Evolutionary conservation across 2,888 invertebrate species (phyloP), one percentile per base, ranked within the genome.

Genomic region (Dicyrtoma fusca): DNA sequence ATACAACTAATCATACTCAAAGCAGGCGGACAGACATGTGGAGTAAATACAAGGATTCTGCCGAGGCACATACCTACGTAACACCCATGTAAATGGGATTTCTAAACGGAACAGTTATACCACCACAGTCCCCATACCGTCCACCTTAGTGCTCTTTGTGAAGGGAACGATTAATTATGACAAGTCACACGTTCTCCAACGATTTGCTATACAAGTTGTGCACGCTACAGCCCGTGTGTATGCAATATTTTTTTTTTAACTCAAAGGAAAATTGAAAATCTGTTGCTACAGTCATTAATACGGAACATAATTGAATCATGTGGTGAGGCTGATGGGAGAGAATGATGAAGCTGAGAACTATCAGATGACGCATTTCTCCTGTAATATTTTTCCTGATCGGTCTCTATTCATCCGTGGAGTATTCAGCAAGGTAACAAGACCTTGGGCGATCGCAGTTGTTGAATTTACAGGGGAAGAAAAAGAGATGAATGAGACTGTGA

Each of bases 401-500:
- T 55, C 55, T 23, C 8, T 8, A 21, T 55, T 55, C 55, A 23
- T 55, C 55, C 25, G 1, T 21, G 1, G 8, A 8, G 23, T 25
- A 21, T 55, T 55, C 55, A 21, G 23, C 34, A 44, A 44, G 55
- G 57, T 68, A 44, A 55, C 21, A 68, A 68, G 42, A 65, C 13
- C 17, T 51, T 10, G 26, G 34, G 23, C 25, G 10, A 25, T 57
- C 21, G 14, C 66, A 34, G 55, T 68, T 59, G 59, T 59, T 68
- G n/a, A n/a, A 69, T 69, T 69, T 61, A 59, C 26, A 44, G 68
- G 70, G 66, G 61, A 64, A 53, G 59, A 72, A 57, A 66, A 61
- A 63, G 69, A 71, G 71, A 71, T 64, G 64, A 70, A 47, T 42
- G 62, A 59, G 57, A 63, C 69, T 64, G 74, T 76, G 76, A 74